Evolutionary conservation across 2,888 invertebrate genomes (phyloP), one percentile per base, ranked within the genome.

Genomic region (Sturmia bella): DNA sequence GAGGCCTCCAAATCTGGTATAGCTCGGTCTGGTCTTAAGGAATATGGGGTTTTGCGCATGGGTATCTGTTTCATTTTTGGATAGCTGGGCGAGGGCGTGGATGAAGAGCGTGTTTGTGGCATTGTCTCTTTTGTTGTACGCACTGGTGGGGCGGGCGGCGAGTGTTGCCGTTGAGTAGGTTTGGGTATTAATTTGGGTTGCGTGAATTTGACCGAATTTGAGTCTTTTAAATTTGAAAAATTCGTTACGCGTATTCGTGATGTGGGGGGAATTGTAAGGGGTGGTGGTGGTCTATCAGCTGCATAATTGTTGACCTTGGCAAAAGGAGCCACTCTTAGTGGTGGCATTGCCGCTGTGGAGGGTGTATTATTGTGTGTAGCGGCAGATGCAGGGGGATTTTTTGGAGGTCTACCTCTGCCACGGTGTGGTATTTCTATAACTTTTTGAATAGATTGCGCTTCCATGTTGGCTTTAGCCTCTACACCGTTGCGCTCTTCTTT

Each of bases 301-400:
- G 74, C 27, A 1, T 72, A 24, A 15, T 56, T 59, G 11, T 80
- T 32, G 24, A 85, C 84, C 56, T 85, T 88, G 3, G 90, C 90
- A 76, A 89, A 89, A 6, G 87, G 85, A 9, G 90, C 89, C n/a
- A 89, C 88, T 13, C 89, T 86, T 27, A 89, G 69, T 2, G 88
- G 87, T n/a, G 86, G 84, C 76, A 85, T 43, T 48, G 70, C 21
- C 7, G 56, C 50, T 41, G 61, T 48, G 3, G 72, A 19, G 15
- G 85, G 82, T 52, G 86, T 83, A 15, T 54, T 45, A 17, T 43
- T 74, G 3, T 79, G 86, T 13, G 68, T 70, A 2, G 79, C 52
- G 17, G 68, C 41, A 12, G 78, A 50, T 57, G 59, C 17, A 6
- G 87, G 86, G 0, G 85, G 72, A 69, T 78, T 59, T 48, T 43